These are phyloP conservation scores for Thripadectes ignobilis DNA, from an alignment of 2,797 vertebrate genomes.

Conservation along the genomic window DNA sequence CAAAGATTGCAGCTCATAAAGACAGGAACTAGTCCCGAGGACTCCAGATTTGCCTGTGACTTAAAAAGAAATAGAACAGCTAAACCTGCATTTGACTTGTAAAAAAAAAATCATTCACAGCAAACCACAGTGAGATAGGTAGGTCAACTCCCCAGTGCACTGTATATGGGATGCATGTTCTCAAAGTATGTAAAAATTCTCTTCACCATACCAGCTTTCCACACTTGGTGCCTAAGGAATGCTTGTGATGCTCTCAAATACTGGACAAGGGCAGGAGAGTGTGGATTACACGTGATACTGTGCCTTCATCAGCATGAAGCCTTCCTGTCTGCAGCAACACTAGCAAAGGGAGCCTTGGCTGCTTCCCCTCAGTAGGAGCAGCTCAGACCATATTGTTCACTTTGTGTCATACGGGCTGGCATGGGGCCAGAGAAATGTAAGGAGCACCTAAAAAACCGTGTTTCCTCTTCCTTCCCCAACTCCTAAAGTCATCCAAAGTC, in stretches of 20 bases:
- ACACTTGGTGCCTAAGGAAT: background rate
- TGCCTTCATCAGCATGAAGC: background rate
- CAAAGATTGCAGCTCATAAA: background rate
- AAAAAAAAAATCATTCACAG: background rate
- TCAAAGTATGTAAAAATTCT: background rate
- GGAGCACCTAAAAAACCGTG: background rate
- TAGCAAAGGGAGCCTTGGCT: background rate
- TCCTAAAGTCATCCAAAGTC: background rate
- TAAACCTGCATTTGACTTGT: background rate
- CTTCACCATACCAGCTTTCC: background rate
- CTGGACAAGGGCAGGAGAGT: background rate
- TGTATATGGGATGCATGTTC: accelerated
- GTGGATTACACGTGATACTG: accelerated
- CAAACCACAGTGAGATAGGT: background rate
- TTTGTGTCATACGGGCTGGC: background rate
- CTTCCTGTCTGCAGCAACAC: background rate
- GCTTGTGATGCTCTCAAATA: background rate
- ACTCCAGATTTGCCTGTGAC: background rate
- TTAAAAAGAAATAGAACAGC: background rate
- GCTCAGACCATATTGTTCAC: background rate
- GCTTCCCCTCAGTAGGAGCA: background rate
- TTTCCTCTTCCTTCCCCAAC: background rate
- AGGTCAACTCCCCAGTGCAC: background rate
- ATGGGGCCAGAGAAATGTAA: background rate
- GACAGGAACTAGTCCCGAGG: background rate